phyloP scores from a whole-genome alignment of 1,140 invertebrate genomes.

The Coenobita brevimanus region DNA sequence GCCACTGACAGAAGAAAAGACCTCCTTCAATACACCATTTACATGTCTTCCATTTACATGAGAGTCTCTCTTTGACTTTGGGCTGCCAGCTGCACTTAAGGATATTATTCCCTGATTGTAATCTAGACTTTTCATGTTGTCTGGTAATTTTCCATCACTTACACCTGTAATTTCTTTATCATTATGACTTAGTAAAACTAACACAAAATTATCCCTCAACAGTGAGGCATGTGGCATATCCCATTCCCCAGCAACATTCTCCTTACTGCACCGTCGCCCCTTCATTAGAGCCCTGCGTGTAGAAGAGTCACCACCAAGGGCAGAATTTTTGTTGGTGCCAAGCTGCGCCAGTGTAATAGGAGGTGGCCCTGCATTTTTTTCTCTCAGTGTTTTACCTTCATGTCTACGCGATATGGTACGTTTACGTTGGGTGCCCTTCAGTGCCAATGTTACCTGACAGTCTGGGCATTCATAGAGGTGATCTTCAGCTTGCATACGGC shows the following conservation, averaged over 20 bases:
- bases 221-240: background rate
- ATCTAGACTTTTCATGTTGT: conserved; percentile 15
- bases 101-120: background rate
- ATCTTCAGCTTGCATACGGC: conserved; percentile 67
- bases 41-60: conserved; percentile 26
- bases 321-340: background rate
- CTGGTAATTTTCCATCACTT: conserved; percentile 7
- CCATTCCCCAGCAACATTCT: conserved; percentile 21
- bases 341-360: background rate
- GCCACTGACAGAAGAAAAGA: conserved; percentile 2
- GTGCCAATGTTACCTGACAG: conserved; percentile 68
- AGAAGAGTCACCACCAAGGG: background rate
- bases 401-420: conserved; percentile 61
- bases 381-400: conserved; percentile 20
- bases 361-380: background rate
- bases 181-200: background rate
- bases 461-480: conserved; percentile 68
- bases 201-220: conserved; percentile 7
- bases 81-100: background rate
- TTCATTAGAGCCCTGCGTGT: background rate
- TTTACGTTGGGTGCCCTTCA: conserved; percentile 65
- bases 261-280: conserved; percentile 9
- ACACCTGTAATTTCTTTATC: background rate
- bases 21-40: conserved; percentile 11
- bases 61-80: conserved; percentile 2